A percentile compares a stretch with the other conserved stretches of the same genome.
Evolutionary conservation across 2,888 invertebrate genomes (phyloP).

Genomic region (Subacronicta megacephala): DNA sequence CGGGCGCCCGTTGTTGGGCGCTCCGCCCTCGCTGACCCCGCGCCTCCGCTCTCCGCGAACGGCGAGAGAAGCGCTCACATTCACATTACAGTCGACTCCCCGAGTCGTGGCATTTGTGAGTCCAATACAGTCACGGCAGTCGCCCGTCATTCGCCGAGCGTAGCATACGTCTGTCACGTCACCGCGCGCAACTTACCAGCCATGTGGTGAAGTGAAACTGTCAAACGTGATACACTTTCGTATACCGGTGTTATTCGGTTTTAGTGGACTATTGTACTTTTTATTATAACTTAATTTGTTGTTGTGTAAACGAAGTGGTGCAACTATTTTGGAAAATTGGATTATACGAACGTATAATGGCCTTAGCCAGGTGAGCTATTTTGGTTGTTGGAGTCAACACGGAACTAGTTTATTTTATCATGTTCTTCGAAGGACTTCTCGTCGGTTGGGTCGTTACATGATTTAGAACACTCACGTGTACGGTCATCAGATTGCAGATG

Average conservation of each 20-base stretch:
- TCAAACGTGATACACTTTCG: constrained; percentile 86
- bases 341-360: constrained; percentile 89
- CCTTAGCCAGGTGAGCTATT: constrained; percentile 90
- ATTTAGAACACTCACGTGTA: constrained; percentile 72
- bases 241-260: constrained; percentile 78
- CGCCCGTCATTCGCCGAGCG: constrained; percentile 82
- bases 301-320: constrained; percentile 84
- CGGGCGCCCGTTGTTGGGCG: constrained; percentile 77
- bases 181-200: constrained; percentile 75
- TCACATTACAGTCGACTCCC: constrained; percentile 62
- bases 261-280: constrained; percentile 73
- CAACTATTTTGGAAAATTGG: constrained; percentile 86
- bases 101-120: constrained; percentile 58
- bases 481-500: constrained; percentile 52
- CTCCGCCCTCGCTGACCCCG: constrained; percentile 83
- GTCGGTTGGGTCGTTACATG: constrained; percentile 73
- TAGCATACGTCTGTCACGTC: constrained; percentile 74
- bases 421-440: constrained; percentile 83
- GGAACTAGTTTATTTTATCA: constrained; percentile 87
- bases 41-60: constrained; percentile 67
- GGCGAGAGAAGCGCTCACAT: constrained; percentile 66
- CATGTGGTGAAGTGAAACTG: constrained; percentile 90
- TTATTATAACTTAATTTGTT: constrained; percentile 67
- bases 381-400: constrained; percentile 88
- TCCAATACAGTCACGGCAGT: constrained; percentile 70